Base-by-base conservation (phyloP, 2,113 vertebrate genomes). In the Melanotaenia duboulayi region DNA sequence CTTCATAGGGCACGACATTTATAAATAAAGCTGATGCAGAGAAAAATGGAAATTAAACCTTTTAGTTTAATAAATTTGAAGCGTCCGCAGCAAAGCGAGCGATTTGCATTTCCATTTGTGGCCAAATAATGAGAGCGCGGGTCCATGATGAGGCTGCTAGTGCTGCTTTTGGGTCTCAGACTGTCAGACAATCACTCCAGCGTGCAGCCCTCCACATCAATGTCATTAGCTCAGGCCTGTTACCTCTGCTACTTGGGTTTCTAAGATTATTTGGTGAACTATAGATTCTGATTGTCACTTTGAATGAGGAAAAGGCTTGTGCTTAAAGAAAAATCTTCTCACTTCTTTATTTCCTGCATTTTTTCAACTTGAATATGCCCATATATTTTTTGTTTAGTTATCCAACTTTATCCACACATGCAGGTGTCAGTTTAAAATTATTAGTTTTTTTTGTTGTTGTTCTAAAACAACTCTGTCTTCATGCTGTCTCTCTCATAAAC, bases 1-100 rank as follows among this genome's bases (percentile, higher is more conserved):
- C 95, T 98, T 99, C 96, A 97, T 97, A 97, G 97, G 96, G 96
- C 96, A 94, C 89, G 93, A 96, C 97, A 98, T 97, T 99, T 97
- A 98, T 96, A 98, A 98, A 98, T 98, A 98, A 96, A 97, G 97
- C 97, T 97, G 96, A 99, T 96, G 95, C 96, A 95, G 95, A 96
- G 96, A 97, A 98, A 94, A 99, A 98, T 98, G 96, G 96, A 99
- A 99, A 98, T 98, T 96, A 99, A 98, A 95, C 96, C 96, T 98
- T 98, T 97, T 96, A 98, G 95, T 95, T 97, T 98, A 98, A 98
- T 97, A 97, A 96, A 97, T 98, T 96, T 95, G 94, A 95, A 91
- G 94, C 94, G 90, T 94, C 94, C 89, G 82, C 84, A 88, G 93
- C 95, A 95, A 96, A 96, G 96, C 94, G 94, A 93, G 88, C 83